phyloP scores from a whole-genome alignment of 1,140 invertebrate species.

The Homarus americanus region DNA sequence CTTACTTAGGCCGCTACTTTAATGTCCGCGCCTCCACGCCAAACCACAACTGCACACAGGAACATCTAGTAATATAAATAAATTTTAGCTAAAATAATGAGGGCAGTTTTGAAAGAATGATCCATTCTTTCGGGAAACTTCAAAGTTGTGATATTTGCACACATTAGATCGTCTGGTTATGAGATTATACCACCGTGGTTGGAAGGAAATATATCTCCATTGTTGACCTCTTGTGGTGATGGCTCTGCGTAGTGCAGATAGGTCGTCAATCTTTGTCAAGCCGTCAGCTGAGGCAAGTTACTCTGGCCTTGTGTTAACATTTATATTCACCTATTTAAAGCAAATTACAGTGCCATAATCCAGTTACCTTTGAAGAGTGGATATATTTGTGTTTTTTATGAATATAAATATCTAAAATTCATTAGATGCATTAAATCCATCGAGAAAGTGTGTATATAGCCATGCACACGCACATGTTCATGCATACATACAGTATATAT shows the following conservation, averaged over 20 bases:
- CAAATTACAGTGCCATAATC: too few species aligned
- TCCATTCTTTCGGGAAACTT: background rate
- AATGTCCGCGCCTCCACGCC: background rate
- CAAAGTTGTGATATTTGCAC: constrained; percentile 7
- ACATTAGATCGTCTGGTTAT: background rate
- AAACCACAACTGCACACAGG: background rate
- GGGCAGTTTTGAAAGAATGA: background rate
- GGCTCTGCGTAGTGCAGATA: background rate
- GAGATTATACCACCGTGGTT: background rate
- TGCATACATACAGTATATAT: background rate
- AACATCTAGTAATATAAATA: background rate
- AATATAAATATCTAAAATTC: too few species aligned
- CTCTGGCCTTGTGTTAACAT: too few species aligned
- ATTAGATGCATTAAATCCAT: background rate
- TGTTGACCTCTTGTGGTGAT: constrained; percentile 6
- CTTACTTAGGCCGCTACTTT: background rate
- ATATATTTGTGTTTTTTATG: too few species aligned
- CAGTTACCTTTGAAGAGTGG: too few species aligned
- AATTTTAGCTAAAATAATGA: constrained; percentile 1
- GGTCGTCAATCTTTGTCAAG: too few species aligned
- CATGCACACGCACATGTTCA: constrained; percentile 2
- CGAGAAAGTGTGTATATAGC: background rate
- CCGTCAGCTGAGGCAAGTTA: too few species aligned
- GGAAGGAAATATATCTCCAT: background rate
- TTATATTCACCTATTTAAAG: too few species aligned